phyloP scores from a whole-genome alignment of 2,888 invertebrate species.

The Phaonia tiefii region DNA sequence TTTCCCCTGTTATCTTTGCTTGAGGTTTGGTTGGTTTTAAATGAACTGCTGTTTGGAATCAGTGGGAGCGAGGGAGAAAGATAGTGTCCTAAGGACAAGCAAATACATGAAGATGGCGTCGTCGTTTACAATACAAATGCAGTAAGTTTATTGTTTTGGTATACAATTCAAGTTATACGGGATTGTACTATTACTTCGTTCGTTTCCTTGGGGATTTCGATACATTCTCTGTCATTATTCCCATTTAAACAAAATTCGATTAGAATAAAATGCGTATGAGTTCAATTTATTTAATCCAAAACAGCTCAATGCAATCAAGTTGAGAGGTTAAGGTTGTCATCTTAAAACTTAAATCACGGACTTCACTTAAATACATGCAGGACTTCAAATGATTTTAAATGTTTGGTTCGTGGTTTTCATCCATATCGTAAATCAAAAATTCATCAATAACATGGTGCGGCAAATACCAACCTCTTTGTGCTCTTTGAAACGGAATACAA shows the following conservation, averaged over 20 bases:
- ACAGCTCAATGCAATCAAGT: background rate
- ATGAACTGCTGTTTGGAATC: background rate
- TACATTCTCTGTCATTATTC: background rate
- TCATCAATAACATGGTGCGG: no score
- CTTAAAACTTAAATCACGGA: no score
- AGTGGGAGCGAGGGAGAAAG: background rate
- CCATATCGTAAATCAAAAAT: no score
- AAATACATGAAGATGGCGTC: background rate
- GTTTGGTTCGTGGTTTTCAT: no score
- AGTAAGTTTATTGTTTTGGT: conserved; percentile 30
- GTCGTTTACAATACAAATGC: background rate
- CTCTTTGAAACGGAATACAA: no score
- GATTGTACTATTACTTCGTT: background rate
- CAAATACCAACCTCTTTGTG: no score
- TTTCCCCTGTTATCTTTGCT: conserved; percentile 39
- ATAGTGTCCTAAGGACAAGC: background rate
- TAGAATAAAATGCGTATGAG: conserved; percentile 31
- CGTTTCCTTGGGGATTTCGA: background rate
- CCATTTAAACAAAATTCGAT: conserved; percentile 25
- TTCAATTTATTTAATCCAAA: conserved; percentile 15
- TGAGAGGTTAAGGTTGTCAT: background rate
- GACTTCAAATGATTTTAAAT: no score
- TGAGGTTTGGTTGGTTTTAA: conserved; percentile 41
- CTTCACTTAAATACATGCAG: no score
- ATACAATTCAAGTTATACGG: conserved; percentile 18